Percentiles rank a stretch among this genome's conserved stretches.
Conservation (phyloP, 2,113 vertebrate genomes). For the Gymnocephalus cernua region DNA sequence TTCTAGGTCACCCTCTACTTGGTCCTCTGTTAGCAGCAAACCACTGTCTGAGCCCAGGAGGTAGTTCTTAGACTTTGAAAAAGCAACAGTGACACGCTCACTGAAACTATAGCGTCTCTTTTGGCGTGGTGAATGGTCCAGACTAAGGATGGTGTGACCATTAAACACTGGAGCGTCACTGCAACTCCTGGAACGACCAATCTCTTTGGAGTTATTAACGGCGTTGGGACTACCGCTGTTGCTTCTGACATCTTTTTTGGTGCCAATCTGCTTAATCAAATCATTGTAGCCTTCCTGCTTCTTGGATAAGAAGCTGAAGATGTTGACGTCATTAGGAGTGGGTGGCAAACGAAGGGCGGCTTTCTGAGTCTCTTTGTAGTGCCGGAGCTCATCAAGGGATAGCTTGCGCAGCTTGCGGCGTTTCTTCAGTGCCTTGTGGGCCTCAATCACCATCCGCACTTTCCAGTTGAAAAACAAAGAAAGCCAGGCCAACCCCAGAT, state of each 20-base stretch:
- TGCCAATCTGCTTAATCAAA: slow-evolving; percentile 96
- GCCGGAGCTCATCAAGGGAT: slow-evolving; percentile 89
- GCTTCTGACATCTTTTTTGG: slow-evolving; percentile 77
- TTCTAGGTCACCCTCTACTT: slow-evolving; percentile 76
- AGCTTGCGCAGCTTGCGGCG: slow-evolving; percentile 92
- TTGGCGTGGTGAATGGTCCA: slow-evolving; percentile 83
- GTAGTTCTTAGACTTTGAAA: slow-evolving; percentile 90
- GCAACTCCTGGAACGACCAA: slow-evolving; percentile 81
- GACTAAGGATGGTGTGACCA: slow-evolving; percentile 80
- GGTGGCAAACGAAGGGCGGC: slow-evolving; percentile 81
- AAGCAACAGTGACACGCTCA: slow-evolving; percentile 89
- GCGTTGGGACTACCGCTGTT: slow-evolving; percentile 64
- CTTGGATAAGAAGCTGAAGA: slow-evolving; percentile 96
- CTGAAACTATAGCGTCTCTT: slow-evolving; percentile 86
- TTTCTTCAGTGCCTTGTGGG: slow-evolving; percentile 98
- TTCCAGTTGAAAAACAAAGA: slow-evolving; percentile 99
- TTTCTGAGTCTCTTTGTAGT: slow-evolving; percentile 83
- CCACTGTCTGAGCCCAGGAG: slow-evolving; percentile 88
- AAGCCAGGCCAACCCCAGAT: slow-evolving; percentile 97
- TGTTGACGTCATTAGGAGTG: slow-evolving; percentile 90
- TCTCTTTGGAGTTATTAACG: slow-evolving; percentile 55
- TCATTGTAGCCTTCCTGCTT: slow-evolving; percentile 96
- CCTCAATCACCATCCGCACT: slow-evolving; percentile 98
- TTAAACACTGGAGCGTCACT: slow-evolving; percentile 62
- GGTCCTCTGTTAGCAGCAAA: slow-evolving; percentile 83